Conservation (phyloP, 1,140 invertebrate species). For the Magallana ariakensis region DNA sequence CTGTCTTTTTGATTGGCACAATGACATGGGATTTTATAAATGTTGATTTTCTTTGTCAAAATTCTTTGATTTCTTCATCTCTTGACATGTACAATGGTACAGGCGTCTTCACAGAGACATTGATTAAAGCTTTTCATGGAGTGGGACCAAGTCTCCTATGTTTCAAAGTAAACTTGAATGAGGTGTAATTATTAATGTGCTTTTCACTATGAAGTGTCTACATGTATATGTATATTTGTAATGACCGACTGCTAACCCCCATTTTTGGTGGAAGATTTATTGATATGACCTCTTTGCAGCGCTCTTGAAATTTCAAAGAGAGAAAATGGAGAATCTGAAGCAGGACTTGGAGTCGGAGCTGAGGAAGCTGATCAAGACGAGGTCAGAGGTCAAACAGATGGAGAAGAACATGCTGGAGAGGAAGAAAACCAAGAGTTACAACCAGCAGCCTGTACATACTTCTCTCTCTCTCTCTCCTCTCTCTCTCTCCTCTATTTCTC, state of each 20-base stretch:
- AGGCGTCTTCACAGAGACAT: too few relatives aligned
- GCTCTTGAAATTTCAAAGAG: conserved; percentile 66
- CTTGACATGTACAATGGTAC: not conserved
- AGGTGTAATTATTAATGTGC: too few relatives aligned
- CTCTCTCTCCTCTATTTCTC: too few relatives aligned
- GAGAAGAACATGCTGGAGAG: conserved; percentile 68
- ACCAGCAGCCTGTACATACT: conserved; percentile 5
- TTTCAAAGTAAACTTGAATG: too few relatives aligned
- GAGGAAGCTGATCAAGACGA: conserved; percentile 58
- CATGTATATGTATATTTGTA: not conserved
- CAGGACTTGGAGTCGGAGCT: conserved; percentile 60
- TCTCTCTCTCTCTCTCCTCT: too few relatives aligned
- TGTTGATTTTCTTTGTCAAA: too few relatives aligned
- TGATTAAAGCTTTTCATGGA: too few relatives aligned
- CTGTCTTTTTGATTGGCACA: too few relatives aligned
- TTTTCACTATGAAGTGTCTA: too few relatives aligned
- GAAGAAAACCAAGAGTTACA: conserved; percentile 48
- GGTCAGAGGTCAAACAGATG: conserved; percentile 65
- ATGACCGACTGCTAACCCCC: not conserved
- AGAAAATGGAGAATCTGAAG: conserved; percentile 63
- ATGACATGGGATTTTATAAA: too few relatives aligned
- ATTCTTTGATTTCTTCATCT: not conserved
- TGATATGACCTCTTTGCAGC: conserved; percentile 56
- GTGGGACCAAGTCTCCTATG: too few relatives aligned
- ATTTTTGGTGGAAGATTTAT: not conserved